Conservation (phyloP, 2,113 vertebrate species). For the Perca schrenkii region DNA sequence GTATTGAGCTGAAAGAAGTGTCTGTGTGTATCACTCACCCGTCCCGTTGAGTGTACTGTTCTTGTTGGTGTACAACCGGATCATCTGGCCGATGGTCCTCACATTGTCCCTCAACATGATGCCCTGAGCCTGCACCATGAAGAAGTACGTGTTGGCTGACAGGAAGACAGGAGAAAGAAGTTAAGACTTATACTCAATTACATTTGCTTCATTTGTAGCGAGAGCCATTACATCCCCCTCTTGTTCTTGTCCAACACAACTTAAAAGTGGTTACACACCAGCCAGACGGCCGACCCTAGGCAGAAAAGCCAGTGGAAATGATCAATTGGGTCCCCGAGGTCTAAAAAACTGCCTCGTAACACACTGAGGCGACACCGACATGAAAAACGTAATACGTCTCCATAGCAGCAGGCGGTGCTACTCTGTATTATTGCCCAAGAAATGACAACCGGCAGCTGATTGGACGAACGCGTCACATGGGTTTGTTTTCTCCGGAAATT, state of each 20-base stretch:
- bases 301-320: no score
- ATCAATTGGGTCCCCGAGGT: no score
- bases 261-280: no score
- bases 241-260: neutral
- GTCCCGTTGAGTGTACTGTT: constrained; percentile 95
- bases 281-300: no score
- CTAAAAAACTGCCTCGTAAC: no score
- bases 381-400: no score
- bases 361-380: no score
- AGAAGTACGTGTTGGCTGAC: constrained; percentile 96
- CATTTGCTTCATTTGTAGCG: neutral
- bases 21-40: constrained; percentile 81
- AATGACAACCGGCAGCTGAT: no score
- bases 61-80: constrained; percentile 95
- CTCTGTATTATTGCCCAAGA: no score
- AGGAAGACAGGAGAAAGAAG: neutral
- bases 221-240: neutral
- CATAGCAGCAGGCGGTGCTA: no score
- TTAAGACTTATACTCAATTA: neutral
- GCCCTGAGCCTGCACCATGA: constrained; percentile 98
- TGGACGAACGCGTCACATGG: no score
- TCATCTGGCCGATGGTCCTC: constrained; percentile 95
- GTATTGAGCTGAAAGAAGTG: neutral
- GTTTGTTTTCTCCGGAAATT: no score
- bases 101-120: constrained; percentile 98